These are phyloP conservation scores for Rhadina sibilatrix DNA, from an alignment of 2,113 vertebrate species.

Conservation along the genomic window DNA sequence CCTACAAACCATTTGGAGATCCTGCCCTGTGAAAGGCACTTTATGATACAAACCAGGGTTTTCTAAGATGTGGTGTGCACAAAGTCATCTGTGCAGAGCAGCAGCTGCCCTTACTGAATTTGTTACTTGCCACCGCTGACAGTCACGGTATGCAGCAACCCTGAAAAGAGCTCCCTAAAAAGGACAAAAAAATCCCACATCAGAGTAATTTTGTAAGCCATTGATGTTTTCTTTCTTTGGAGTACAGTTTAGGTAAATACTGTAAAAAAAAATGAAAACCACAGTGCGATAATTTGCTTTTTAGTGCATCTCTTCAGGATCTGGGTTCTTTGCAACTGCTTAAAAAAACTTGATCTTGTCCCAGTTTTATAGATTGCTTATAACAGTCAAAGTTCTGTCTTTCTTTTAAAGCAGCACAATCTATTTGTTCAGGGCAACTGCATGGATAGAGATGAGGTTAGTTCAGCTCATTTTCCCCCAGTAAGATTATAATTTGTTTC, in stretches of 20 bases:
- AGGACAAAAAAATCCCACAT: background rate
- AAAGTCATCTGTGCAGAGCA: background rate
- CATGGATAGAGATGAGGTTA: background rate
- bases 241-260: background rate
- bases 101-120: background rate
- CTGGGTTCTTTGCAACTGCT: background rate
- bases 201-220: background rate
- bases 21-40: background rate
- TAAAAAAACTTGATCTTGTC: background rate
- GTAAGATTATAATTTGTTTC: slow-evolving; percentile 33
- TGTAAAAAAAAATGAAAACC: background rate
- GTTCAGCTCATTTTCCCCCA: slow-evolving; percentile 16
- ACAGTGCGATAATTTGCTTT: background rate
- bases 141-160: background rate
- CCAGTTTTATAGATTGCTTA: background rate
- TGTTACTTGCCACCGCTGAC: background rate
- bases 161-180: background rate
- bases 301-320: background rate
- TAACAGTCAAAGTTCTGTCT: background rate
- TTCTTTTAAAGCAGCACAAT: background rate
- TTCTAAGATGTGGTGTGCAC: background rate
- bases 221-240: background rate
- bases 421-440: background rate
- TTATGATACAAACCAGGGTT: background rate
- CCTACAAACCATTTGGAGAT: background rate